phyloP scores from a whole-genome alignment of 92 coral and sea anemone species.

The Palythoa heliodiscus region DNA sequence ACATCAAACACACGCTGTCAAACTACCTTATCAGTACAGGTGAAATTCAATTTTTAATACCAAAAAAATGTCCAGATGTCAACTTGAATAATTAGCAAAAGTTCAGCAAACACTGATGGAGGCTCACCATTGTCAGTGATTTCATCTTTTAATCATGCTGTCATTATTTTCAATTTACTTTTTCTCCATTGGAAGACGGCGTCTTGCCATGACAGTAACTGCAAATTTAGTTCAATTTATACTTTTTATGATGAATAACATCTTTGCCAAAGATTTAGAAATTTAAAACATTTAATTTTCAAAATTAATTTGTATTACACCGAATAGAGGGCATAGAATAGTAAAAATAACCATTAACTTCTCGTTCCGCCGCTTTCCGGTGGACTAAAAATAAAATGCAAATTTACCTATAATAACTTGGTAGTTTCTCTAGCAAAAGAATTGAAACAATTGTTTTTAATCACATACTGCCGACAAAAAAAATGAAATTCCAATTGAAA shows the following conservation, averaged over 20 bases:
- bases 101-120: background rate
- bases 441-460: too few relatives aligned
- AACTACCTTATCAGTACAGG: background rate
- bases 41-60: background rate
- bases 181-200: background rate
- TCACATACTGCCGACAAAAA: too few relatives aligned
- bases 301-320: background rate
- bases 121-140: background rate
- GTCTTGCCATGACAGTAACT: background rate
- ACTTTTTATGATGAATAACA: background rate
- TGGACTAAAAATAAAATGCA: background rate
- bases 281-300: background rate
- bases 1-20: background rate
- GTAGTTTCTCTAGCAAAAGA: too few relatives aligned
- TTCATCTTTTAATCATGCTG: constrained; percentile 7
- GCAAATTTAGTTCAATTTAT: background rate
- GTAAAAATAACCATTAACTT: background rate
- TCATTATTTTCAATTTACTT: constrained; percentile 15
- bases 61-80: background rate
- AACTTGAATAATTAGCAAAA: constrained; percentile 8
- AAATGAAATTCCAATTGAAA: too few relatives aligned
- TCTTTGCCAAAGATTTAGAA: background rate
- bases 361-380: background rate
- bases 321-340: background rate
- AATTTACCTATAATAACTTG: background rate